Evolutionary conservation across 2,113 vertebrate genomes (phyloP), one percentile per base, ranked within the genome.

Genomic region (Apodemus speciosus): DNA sequence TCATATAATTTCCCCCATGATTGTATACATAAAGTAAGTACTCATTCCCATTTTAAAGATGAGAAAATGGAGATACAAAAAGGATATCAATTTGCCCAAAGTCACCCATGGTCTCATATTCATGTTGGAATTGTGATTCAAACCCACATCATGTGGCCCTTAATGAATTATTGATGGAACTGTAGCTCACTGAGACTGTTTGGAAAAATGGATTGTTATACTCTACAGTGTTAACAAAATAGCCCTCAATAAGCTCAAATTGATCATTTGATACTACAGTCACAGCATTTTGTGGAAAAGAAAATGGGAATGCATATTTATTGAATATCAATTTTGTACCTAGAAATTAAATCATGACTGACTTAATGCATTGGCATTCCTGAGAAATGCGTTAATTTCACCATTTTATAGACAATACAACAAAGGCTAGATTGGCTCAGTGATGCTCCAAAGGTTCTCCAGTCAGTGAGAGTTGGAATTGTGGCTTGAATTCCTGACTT

Each of bases 371-470:
- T 27, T 64, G 8, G 15, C n/a, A 53, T 2, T 21, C 6, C 9
- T 14, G 40, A 27, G 49, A 68, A 43, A 73, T 8, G 43, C 7
- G 85, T 72, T 51, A 64, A 58, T n/a, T 0, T 46, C 2, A 8
- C 53, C 27, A 3, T 38, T n/a, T 43, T 53, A 16, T 7, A 81
- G 43, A 81, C 7, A 10, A 80, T 0, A 46, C 1, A 51, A 75
- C 1, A 18, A 53, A 16, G 1, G 30, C 35, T 62, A 40, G 1
- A 81, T n/a, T 92, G 60, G 64, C 18, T 13, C 30, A 38, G 43
- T 85, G 58, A 21, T 3, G 1, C 0, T 0, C 2, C 9, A 23
- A 6, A 3, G 35, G 11, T 25, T 14, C 9, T 18, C 3, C 35
- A 40, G 0, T 40, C 14, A n/a, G 35, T 49, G 9, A 53, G 11